Base-by-base conservation (phyloP, 1,140 invertebrate genomes). In the Dysdera silvatica region DNA sequence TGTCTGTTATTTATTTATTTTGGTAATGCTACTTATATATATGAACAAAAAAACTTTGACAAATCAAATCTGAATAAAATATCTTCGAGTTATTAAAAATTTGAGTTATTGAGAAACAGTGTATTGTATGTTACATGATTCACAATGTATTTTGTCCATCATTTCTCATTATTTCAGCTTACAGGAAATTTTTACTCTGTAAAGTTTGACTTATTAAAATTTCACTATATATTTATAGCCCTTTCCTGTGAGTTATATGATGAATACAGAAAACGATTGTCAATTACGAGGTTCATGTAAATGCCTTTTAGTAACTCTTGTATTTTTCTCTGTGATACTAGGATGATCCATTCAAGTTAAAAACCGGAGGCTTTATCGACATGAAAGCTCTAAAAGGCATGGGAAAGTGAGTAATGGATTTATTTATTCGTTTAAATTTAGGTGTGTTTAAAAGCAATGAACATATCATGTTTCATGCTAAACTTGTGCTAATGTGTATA, bases 351-450 rank as follows among this genome's bases (percentile, higher is more conserved):
- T 82, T 82, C 67, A 82, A 81, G 74, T 80, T 89, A 1, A 88
- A 91, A 80, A 81, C 84, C 68, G 92, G 92, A 47, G 91, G 91
- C 40, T 85, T 96, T 80, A 82, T 96, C 1, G 91, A 95, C 69
- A 92, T 96, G 89, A 83, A 88, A 72, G 82, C 85, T 1, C 75
- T 78, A 29, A 68, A 59, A 49, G 28, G 33, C 12, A 58, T 32
- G 53, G 51, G 56, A 10, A 58, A 43, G 67, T 53, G 55, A 55
- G 52, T 53, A 35, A n/a, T n/a, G n/a, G n/a, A n/a, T n/a, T n/a
- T n/a, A n/a, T n/a, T n/a, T n/a, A n/a, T n/a, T n/a, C n/a, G n/a
- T n/a, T n/a, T n/a, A n/a, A n/a, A n/a, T n/a, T n/a, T n/a, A n/a
- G n/a, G n/a, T n/a, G n/a, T n/a, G n/a, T n/a, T n/a, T n/a, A n/a